Conservation (phyloP, 2,797 vertebrate species). For the Mareca strepera region DNA sequence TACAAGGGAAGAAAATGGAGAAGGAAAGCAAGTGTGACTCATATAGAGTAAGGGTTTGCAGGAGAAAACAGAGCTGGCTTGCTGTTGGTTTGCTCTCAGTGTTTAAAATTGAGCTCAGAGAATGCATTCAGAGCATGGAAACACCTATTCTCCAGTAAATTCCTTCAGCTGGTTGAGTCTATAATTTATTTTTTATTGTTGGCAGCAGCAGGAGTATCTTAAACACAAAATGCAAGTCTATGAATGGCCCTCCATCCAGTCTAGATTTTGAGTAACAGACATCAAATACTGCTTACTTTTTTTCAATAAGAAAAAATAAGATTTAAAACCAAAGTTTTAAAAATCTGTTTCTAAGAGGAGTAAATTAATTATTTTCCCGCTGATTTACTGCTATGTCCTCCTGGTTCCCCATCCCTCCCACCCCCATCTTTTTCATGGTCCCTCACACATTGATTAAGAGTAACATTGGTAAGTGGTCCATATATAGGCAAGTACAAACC, state of each 20-base stretch:
- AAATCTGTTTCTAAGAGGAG: not conserved
- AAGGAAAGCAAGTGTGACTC: not conserved
- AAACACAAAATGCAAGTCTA: rapidly evolving
- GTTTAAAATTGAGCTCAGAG: not conserved
- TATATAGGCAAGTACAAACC: not conserved
- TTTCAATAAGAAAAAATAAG: not conserved
- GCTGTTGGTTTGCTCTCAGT: too few species aligned
- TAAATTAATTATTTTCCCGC: not conserved
- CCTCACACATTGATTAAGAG: not conserved
- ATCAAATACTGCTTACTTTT: not conserved
- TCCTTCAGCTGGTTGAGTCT: not conserved
- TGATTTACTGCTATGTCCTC: not conserved
- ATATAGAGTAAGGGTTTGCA: rapidly evolving
- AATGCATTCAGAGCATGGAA: rapidly evolving
- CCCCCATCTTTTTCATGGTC: not conserved
- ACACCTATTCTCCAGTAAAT: rapidly evolving
- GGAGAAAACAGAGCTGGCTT: not conserved
- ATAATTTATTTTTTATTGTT: not conserved
- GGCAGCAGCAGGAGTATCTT: not conserved
- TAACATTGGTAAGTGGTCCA: rapidly evolving
- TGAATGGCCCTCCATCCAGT: not conserved
- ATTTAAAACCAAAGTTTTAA: not conserved
- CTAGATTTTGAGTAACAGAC: not conserved
- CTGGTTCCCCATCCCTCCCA: too few species aligned
- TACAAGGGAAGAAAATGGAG: not conserved